Percentiles rank a stretch among this genome's conserved stretches.
Conservation (phyloP, 2,797 vertebrate species). For the Chrysocyon brachyurus region DNA sequence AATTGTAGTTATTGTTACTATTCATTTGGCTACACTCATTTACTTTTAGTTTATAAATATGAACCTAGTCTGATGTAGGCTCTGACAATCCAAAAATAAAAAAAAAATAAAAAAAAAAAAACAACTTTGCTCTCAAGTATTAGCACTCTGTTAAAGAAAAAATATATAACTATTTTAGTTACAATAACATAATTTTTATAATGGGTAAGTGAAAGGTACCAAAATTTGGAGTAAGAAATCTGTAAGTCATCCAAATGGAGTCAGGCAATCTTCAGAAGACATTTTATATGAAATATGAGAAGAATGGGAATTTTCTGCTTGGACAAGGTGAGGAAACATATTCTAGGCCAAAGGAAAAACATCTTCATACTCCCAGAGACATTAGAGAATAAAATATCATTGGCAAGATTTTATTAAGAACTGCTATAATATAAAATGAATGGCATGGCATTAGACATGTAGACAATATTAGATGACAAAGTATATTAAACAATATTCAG, state of each 20-base stretch:
- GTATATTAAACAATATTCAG: background rate
- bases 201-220: background rate
- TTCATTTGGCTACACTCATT: background rate
- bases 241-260: background rate
- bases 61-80: background rate
- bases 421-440: background rate
- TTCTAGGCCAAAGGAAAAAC: background rate
- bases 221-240: background rate
- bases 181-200: background rate
- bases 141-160: background rate
- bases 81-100: background rate
- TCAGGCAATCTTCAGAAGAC: background rate
- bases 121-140: background rate
- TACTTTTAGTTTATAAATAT: background rate
- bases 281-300: constrained; percentile 46
- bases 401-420: background rate
- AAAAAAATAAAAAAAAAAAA: background rate
- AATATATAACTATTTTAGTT: constrained; percentile 6
- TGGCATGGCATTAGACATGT: background rate
- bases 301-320: constrained; percentile 13
- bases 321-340: background rate
- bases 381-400: background rate
- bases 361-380: background rate
- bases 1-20: background rate
- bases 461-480: background rate